phyloP scores from a whole-genome alignment of 2,888 invertebrate genomes.

The Drosophila yooni region DNA sequence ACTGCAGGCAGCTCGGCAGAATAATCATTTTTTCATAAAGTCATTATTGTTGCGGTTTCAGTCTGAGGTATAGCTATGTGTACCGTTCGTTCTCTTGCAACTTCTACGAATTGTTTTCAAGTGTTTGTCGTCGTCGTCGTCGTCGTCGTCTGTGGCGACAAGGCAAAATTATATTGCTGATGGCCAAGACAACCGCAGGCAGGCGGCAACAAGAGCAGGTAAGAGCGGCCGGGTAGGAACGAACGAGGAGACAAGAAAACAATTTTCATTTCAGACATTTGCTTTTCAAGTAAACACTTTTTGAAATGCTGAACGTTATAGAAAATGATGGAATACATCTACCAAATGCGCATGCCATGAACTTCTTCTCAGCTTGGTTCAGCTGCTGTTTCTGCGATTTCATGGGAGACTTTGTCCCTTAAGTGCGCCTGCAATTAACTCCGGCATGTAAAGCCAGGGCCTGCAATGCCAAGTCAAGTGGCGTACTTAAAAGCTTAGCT shows the following conservation, averaged over 20 bases:
- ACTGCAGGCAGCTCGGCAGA: slow-evolving; percentile 54
- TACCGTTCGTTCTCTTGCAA: slow-evolving; percentile 12
- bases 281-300: slow-evolving; percentile 67
- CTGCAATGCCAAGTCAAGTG: slow-evolving; percentile 31
- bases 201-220: slow-evolving; percentile 19
- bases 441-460: slow-evolving; percentile 9
- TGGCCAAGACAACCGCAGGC: slow-evolving; percentile 53
- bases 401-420: slow-evolving; percentile 40
- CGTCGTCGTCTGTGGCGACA: slow-evolving; percentile 54
- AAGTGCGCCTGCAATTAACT: slow-evolving; percentile 66
- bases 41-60: slow-evolving; percentile 76
- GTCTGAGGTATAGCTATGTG: slow-evolving; percentile 34
- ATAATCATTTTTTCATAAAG: slow-evolving; percentile 81
- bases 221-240: not conserved
- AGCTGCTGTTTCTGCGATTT: slow-evolving; percentile 27
- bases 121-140: slow-evolving; percentile 73
- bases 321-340: slow-evolving; percentile 55
- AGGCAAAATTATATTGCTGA: slow-evolving; percentile 68
- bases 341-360: not conserved
- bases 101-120: slow-evolving; percentile 69
- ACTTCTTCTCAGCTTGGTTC: slow-evolving; percentile 1
- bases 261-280: slow-evolving; percentile 75
- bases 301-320: slow-evolving; percentile 62
- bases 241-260: slow-evolving; percentile 62
- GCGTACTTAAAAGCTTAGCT: slow-evolving; percentile 60